Conservation (phyloP, 2,113 vertebrate genomes). For the Grammomys surdaster region DNA sequence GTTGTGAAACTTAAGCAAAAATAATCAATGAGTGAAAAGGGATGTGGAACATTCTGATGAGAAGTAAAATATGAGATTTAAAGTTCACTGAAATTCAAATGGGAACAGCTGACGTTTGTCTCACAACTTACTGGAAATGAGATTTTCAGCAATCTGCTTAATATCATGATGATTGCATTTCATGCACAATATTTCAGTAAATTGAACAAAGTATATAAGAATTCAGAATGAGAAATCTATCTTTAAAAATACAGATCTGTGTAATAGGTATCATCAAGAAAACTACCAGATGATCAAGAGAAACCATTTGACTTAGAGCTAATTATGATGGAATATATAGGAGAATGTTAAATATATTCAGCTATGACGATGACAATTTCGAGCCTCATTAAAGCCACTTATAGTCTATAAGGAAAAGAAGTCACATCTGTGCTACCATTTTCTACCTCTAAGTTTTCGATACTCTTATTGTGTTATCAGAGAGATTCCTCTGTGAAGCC, state of each 20-base stretch:
- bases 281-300: background rate
- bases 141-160: slow-evolving; percentile 9
- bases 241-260: background rate
- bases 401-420: background rate
- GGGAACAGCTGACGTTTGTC: background rate
- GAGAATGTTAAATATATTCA: slow-evolving; percentile 27
- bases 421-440: background rate
- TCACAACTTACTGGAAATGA: too few species aligned
- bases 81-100: background rate
- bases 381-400: slow-evolving; percentile 36
- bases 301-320: background rate
- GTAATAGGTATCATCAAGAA: background rate
- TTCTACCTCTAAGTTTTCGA: background rate
- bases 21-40: background rate
- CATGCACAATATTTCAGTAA: background rate
- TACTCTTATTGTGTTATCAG: background rate
- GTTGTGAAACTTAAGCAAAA: background rate
- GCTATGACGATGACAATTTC: background rate
- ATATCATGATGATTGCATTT: background rate
- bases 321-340: background rate
- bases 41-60: background rate
- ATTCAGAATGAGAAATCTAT: background rate
- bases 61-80: background rate
- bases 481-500: background rate
- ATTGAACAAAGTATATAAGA: background rate